Evolutionary conservation across 2,888 invertebrate species (phyloP).

Genomic region (Pollenia angustigena): DNA sequence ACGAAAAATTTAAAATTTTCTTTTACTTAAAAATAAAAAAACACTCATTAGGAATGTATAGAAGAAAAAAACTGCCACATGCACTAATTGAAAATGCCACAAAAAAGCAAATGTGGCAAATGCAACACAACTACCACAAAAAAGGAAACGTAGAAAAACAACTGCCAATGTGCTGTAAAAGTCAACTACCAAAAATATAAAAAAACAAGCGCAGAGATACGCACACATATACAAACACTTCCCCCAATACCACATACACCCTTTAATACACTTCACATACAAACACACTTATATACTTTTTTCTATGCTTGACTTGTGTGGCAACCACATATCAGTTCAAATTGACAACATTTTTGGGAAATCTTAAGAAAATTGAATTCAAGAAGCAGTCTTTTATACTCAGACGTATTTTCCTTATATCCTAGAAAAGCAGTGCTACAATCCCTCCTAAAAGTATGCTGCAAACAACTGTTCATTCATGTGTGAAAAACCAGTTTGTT

Average conservation of each 20-base stretch:
- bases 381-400: constrained; percentile 13
- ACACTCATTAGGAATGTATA: background rate
- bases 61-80: constrained; percentile 48
- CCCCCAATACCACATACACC: background rate
- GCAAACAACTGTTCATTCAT: constrained; percentile 26
- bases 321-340: constrained; percentile 66
- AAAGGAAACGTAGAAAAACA: background rate
- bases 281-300: background rate
- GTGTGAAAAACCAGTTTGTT: constrained; percentile 16
- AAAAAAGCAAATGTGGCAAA: constrained; percentile 71
- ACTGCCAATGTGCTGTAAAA: constrained; percentile 42
- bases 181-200: constrained; percentile 43
- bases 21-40: background rate
- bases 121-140: constrained; percentile 46
- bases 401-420: background rate
- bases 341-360: constrained; percentile 69
- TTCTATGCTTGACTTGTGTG: constrained; percentile 33
- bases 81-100: constrained; percentile 76
- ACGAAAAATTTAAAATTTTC: background rate
- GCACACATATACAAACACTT: background rate
- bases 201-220: background rate
- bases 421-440: background rate
- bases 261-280: background rate
- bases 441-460: constrained; percentile 8
- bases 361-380: constrained; percentile 70